phyloP scores from a whole-genome alignment of 1,140 invertebrate species.

The Rhynchophorus ferrugineus region DNA sequence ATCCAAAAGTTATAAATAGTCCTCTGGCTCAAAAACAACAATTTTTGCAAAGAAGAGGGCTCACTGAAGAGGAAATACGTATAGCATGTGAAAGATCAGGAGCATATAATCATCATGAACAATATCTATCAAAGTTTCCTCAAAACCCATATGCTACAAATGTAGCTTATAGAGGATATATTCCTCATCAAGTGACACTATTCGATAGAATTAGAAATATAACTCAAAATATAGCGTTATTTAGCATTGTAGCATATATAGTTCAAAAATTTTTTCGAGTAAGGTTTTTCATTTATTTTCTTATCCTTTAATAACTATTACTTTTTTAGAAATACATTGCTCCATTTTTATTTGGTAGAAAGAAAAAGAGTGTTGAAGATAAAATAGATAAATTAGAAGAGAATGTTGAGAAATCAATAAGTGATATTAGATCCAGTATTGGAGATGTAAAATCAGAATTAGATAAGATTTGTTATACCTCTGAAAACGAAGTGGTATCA shows the following conservation, averaged over 20 bases:
- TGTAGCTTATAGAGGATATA: conserved; percentile 25
- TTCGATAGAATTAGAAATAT: conserved; percentile 57
- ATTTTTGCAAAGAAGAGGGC: conserved; percentile 73
- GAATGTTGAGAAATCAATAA: conserved; percentile 53
- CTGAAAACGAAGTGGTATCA: conserved; percentile 45
- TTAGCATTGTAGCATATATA: conserved; percentile 62
- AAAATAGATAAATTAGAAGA: conserved; percentile 58
- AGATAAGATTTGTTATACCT: conserved; percentile 45
- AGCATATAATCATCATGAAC: conserved; percentile 37
- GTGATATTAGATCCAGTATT: conserved; percentile 52
- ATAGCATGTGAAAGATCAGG: conserved; percentile 59
- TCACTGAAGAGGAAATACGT: conserved; percentile 70
- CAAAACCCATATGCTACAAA: conserved; percentile 18
- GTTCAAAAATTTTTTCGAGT: conserved; percentile 70
- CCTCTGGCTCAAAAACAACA: conserved; percentile 66
- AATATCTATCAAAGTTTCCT: conserved; percentile 5
- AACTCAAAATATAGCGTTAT: conserved; percentile 57
- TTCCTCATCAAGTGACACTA: conserved; percentile 33
- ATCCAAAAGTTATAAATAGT: conserved; percentile 69
- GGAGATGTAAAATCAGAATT: conserved; percentile 50
- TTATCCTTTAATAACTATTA: conserved; percentile 7
- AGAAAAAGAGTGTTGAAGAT: conserved; percentile 47
- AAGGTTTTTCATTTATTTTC: conserved; percentile 4
- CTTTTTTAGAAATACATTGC: conserved; percentile 35
- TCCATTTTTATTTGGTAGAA: conserved; percentile 38